Conservation (phyloP, 2,888 invertebrate species). For the Pseudanteris insignis region DNA sequence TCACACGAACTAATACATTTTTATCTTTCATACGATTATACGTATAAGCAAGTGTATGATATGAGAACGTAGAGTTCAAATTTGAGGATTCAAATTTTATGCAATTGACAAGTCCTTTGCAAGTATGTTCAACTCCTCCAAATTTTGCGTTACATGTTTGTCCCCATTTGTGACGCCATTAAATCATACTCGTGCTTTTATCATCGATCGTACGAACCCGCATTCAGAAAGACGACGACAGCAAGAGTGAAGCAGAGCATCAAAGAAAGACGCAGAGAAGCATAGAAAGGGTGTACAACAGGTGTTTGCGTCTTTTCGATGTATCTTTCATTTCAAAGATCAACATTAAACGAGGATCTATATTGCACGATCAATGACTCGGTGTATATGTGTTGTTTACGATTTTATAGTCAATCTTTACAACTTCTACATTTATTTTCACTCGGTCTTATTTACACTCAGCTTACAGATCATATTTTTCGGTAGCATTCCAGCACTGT, state of each 20-base stretch:
- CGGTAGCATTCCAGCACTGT: too few relatives aligned
- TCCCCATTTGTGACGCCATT: slow-evolving; percentile 32
- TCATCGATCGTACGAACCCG: slow-evolving; percentile 36
- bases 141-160: background rate
- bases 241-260: background rate
- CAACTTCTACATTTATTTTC: too few relatives aligned
- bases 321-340: slow-evolving; percentile 6
- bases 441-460: too few relatives aligned
- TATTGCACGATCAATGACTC: background rate
- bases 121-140: background rate
- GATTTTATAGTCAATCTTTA: too few relatives aligned
- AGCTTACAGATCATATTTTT: too few relatives aligned
- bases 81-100: too few relatives aligned
- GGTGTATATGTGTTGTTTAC: too few relatives aligned
- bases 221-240: slow-evolving; percentile 15
- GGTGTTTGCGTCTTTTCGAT: slow-evolving; percentile 49
- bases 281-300: slow-evolving; percentile 46
- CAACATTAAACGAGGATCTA: background rate
- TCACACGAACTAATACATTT: too few relatives aligned
- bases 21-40: too few relatives aligned
- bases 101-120: too few relatives aligned
- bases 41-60: too few relatives aligned
- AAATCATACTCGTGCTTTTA: slow-evolving; percentile 26
- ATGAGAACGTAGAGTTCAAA: too few relatives aligned
- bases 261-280: slow-evolving; percentile 13